These are phyloP conservation scores for Chrysaora quinquecirrha DNA, from an alignment of 30 jellyfish, hydroid and myxozoan genomes.

Conservation along the genomic window DNA sequence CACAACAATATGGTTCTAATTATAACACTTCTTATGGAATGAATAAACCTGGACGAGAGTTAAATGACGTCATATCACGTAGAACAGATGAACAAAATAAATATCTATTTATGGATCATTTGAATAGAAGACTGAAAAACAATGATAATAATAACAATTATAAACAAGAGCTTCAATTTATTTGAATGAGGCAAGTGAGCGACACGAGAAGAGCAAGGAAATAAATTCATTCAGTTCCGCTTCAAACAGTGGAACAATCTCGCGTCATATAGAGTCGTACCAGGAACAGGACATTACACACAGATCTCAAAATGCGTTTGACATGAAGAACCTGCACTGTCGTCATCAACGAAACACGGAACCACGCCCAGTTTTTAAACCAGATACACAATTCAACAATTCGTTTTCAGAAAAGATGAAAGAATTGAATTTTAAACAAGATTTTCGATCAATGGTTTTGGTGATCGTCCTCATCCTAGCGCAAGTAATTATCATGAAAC, in stretches of 20 bases:
- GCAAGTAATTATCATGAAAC: neutral
- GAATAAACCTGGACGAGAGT: too few relatives aligned
- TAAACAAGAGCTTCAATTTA: too few relatives aligned
- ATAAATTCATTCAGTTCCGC: too few relatives aligned
- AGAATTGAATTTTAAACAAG: neutral
- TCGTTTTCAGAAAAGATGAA: neutral
- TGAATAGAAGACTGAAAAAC: too few relatives aligned
- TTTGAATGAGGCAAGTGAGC: too few relatives aligned
- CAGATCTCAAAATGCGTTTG: neutral
- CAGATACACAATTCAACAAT: neutral
- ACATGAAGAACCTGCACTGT: neutral
- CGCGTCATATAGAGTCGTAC: too few relatives aligned
- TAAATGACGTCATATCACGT: neutral
- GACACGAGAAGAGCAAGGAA: too few relatives aligned
- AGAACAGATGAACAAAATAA: neutral
- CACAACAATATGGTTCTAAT: too few relatives aligned
- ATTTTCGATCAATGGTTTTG: neutral
- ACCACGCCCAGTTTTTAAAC: neutral
- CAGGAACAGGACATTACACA: neutral
- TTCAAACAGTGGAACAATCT: too few relatives aligned
- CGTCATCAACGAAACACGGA: neutral
- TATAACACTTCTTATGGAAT: too few relatives aligned
- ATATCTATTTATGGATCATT: neutral
- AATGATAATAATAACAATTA: too few relatives aligned
- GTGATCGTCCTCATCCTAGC: too few relatives aligned